Evolutionary conservation across 2,888 invertebrate species (phyloP).

Genomic region (Cheilosia pagana): DNA sequence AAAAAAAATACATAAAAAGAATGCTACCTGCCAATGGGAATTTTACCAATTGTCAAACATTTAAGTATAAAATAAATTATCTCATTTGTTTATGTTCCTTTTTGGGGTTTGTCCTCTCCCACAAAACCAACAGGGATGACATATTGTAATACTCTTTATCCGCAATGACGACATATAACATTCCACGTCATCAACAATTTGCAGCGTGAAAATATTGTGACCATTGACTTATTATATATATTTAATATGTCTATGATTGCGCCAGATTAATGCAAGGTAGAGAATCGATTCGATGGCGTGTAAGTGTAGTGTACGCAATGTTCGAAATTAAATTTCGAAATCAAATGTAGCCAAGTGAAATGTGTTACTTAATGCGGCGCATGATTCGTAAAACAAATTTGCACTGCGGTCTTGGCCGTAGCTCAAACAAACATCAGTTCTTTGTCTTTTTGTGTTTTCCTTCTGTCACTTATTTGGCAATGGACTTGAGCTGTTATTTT

Average conservation of each 20-base stretch:
- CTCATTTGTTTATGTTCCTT: background rate
- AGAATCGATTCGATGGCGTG: background rate
- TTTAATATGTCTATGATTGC: too few species aligned
- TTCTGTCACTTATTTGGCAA: slow-evolving; percentile 22
- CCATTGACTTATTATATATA: too few species aligned
- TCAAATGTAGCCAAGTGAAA: slow-evolving; percentile 1
- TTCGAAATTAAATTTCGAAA: slow-evolving; percentile 15
- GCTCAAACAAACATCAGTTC: background rate
- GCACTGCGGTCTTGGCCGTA: slow-evolving; percentile 13
- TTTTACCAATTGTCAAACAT: background rate
- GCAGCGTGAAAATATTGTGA: too few species aligned
- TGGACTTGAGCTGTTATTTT: slow-evolving; percentile 17
- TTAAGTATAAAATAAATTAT: background rate
- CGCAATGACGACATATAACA: background rate
- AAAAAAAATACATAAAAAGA: slow-evolving; percentile 55
- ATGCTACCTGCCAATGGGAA: background rate
- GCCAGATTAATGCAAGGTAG: background rate
- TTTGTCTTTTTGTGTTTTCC: background rate
- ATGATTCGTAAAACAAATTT: background rate
- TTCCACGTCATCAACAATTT: too few species aligned
- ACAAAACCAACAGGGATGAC: too few species aligned
- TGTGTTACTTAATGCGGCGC: slow-evolving; percentile 20
- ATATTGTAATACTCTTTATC: background rate
- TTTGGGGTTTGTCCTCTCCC: too few species aligned
- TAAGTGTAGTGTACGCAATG: background rate